Percentiles rank a stretch among this genome's conserved stretches.
phyloP scores from a whole-genome alignment of 1,140 invertebrate genomes.

The Nylanderia fulva region DNA sequence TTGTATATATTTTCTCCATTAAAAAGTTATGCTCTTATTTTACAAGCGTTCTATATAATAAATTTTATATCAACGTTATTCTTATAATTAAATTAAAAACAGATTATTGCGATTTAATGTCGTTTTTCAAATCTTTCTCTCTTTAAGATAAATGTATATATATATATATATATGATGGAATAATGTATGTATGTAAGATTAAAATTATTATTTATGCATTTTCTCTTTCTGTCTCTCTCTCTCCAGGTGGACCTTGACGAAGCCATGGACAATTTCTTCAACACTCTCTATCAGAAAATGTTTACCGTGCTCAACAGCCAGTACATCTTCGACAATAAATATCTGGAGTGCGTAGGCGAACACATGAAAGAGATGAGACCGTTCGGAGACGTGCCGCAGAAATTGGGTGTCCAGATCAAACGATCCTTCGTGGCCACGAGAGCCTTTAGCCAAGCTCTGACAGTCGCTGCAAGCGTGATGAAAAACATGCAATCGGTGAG shows the following conservation, averaged over 20 bases:
- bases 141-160: too few relatives aligned
- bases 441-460: constrained; percentile 96
- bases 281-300: constrained; percentile 97
- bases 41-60: background rate
- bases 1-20: background rate
- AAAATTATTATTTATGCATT: constrained; percentile 18
- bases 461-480: constrained; percentile 93
- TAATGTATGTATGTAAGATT: background rate
- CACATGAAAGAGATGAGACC: constrained; percentile 97
- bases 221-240: too few relatives aligned
- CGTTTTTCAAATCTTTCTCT: background rate
- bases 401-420: constrained; percentile 95
- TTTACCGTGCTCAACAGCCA: constrained; percentile 97
- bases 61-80: background rate
- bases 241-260: constrained; percentile 92
- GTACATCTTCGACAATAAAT: constrained; percentile 95
- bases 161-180: too few relatives aligned
- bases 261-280: constrained; percentile 97
- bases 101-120: background rate
- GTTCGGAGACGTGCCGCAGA: constrained; percentile 97
- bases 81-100: background rate
- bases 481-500: constrained; percentile 91
- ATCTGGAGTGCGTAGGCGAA: constrained; percentile 94
- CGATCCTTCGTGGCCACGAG: constrained; percentile 97
- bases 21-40: background rate